Base-by-base conservation (phyloP, 53 echinoderm and acorn worm genomes). In the Stichopus horrens region DNA sequence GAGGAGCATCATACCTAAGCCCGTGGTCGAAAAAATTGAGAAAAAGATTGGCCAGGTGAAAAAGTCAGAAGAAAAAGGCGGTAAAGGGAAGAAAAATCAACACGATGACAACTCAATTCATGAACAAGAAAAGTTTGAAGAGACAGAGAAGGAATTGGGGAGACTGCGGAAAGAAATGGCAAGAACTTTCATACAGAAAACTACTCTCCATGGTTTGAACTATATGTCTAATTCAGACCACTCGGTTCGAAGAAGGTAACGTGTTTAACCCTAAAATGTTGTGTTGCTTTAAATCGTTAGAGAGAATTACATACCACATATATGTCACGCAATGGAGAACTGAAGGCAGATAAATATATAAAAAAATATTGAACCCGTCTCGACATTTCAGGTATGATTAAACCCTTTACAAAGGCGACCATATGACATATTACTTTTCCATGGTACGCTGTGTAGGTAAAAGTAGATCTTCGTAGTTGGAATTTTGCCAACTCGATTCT, bases 201-300 rank as follows among this genome's bases (percentile, higher is more conserved):
- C 86, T 21, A 86, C 86, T 16, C 86, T 86, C 23, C 86, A 86
- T 66, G 86, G 86, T 13, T 59, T 86, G 14, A 86, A 22, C 60
- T 86, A 86, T 65, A 86, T 86, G 86, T 67, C 66, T 22, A 66
- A 86, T 18, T 51, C 66, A 37, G 67, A 86, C 53, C 86, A 86
- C 66, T 86, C 86, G 5, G 11, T 37, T 1, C 5, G 86, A 68
- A 65, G 86, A 7, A 86, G 86, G 86, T 86, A 86, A 86, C 19
- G 20, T 68, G 6, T 37, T 37, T 37, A 37, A 37, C 37, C 37
- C 37, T 37, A 37, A 37, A 37, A 37, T 37, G 37, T 37, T 1
- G 37, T 37, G 37, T 37, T 37, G 2, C 37, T 37, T 37, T 37
- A 37, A 37, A 37, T 37, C 37, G 37, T 0, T 37, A 37, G 37